Evolutionary conservation across 2,113 vertebrate genomes (phyloP), one percentile per base, ranked within the genome.

Genomic region (Alaudala cheleensis): DNA sequence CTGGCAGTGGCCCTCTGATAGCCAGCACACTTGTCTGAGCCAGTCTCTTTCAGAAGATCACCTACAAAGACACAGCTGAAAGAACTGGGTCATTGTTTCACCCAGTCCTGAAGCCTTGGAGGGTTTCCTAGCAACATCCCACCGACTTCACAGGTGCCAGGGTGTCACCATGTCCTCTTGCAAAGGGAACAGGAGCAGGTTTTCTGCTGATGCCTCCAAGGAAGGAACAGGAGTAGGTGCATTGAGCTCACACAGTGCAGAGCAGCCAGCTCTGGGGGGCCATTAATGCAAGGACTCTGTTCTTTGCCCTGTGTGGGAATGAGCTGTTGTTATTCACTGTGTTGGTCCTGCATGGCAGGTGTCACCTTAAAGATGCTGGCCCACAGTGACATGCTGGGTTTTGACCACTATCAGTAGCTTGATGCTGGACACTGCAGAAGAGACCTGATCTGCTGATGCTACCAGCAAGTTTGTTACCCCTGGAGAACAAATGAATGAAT

Each of bases 211-310:
- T 65, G 31, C 14, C 61, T 95, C n/a, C 25, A 10, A 56, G 66
- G 53, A 76, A 77, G 58, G 29, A 70, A 8, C 8, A 69, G 50
- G 37, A 73, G 6, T 4, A 47, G 34, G 15, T 86, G 42, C 44
- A 5, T 6, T 0, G 2, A 45, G 42, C 14, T 42, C 26, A 39
- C 3, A 10, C 1, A 12, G n/a, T 39, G 44, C 24, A 66, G 39
- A 69, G 9, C n/a, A 73, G 29, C 19, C 24, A 70, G 15, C 5
- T 25, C 67, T 29, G 26, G 53, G 8, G 12, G 54, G 39, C 40
- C 10, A 58, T 58, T 34, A 24, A 26, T 16, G 54, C 25, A 65
- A 62, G 34, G 66, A 18, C 33, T 64, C 16, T 62, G 19, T 29
- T 57, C 15, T 77, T 66, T 72, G 22, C 44, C 14, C 26, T 69